These are phyloP conservation scores for Todus mexicanus DNA, from an alignment of 2,797 vertebrate species.

Conservation along the genomic window DNA sequence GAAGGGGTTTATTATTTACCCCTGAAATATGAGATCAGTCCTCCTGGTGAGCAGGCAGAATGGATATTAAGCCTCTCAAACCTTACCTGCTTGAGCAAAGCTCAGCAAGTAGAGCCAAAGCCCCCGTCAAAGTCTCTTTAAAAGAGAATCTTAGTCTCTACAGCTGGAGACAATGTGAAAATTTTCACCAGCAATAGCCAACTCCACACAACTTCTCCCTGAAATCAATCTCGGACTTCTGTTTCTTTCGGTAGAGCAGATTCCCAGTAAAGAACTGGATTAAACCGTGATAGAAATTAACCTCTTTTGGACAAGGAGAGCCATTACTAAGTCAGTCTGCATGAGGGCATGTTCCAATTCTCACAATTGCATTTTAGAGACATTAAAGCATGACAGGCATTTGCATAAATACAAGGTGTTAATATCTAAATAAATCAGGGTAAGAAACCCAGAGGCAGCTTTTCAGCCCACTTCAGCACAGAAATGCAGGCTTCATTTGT, in stretches of 20 bases:
- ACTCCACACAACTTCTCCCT: background rate
- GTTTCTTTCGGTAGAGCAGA: background rate
- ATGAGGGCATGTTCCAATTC: background rate
- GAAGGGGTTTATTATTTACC: background rate
- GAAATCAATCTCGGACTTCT: background rate
- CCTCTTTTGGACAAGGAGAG: background rate
- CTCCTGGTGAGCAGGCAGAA: background rate
- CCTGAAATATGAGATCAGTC: background rate
- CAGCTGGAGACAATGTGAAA: background rate
- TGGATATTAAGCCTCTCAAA: background rate
- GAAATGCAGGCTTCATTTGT: background rate
- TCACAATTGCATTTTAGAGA: background rate
- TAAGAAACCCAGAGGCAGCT: background rate
- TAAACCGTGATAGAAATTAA: background rate
- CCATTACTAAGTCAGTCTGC: background rate
- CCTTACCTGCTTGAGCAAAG: background rate
- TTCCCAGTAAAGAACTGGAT: background rate
- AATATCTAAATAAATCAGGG: background rate
- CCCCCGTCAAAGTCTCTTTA: background rate
- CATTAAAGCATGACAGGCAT: background rate
- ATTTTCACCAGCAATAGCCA: background rate
- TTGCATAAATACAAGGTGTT: background rate
- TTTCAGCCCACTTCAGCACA: background rate
- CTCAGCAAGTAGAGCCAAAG: background rate
- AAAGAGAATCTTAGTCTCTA: background rate